Percentiles rank a stretch among this genome's conserved stretches.
phyloP scores from a whole-genome alignment of 2,113 vertebrate species.

The Triplophysa tibetana region DNA sequence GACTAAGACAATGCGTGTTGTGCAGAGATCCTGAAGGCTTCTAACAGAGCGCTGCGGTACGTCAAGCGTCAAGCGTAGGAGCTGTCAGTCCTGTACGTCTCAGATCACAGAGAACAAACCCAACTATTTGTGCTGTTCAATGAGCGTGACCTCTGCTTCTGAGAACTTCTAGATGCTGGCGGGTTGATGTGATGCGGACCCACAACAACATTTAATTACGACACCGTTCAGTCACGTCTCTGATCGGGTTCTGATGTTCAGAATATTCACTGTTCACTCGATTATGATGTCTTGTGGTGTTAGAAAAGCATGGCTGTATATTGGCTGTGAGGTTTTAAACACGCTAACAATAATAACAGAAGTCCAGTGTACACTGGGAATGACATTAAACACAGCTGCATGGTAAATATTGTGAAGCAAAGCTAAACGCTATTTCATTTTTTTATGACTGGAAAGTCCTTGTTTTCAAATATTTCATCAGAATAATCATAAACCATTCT shows the following conservation, averaged over 20 bases:
- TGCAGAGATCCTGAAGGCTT: conserved; percentile 49
- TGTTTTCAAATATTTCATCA: neutral
- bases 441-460: no score
- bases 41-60: conserved; percentile 60
- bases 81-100: conserved; percentile 60
- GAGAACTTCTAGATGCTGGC: conserved; percentile 40
- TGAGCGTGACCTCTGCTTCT: conserved; percentile 62
- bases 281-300: no score
- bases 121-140: conserved; percentile 68
- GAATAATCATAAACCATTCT: neutral
- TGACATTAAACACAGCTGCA: no score
- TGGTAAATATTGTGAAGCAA: no score
- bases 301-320: no score
- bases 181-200: neutral
- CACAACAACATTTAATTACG: neutral
- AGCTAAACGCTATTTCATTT: no score
- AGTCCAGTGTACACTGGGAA: no score
- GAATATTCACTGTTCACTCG: no score
- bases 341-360: no score
- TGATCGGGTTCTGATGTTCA: no score
- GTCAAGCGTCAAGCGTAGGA: conserved; percentile 57
- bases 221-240: neutral
- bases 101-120: conserved; percentile 65
- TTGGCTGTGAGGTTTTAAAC: no score
- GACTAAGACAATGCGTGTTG: neutral